These are phyloP conservation scores for Drosophila obscura DNA, from an alignment of 1,140 invertebrate genomes.

Conservation along the genomic window DNA sequence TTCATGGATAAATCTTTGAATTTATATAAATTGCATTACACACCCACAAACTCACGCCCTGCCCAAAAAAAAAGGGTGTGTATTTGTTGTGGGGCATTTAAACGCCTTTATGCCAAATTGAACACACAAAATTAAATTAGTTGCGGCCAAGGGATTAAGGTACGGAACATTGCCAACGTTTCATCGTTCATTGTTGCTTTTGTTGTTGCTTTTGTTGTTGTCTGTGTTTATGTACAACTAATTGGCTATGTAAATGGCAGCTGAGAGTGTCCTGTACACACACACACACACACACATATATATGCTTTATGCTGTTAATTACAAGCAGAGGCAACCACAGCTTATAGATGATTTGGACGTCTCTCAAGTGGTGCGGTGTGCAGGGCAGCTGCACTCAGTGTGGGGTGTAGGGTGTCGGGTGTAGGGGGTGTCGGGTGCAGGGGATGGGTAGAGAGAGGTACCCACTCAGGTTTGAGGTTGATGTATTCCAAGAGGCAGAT, in stretches of 20 bases:
- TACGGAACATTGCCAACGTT: conserved; percentile 57
- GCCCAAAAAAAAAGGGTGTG: too few relatives aligned
- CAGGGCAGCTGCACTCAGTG: neutral
- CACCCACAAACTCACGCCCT: too few relatives aligned
- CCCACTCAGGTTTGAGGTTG: conserved; percentile 14
- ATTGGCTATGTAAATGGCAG: conserved; percentile 81
- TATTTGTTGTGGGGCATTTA: conserved; percentile 47
- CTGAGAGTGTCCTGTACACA: conserved; percentile 26
- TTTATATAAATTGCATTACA: too few relatives aligned
- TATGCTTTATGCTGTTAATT: conserved; percentile 63
- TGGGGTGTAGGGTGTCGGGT: neutral
- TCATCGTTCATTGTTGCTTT: conserved; percentile 35
- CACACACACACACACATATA: conserved; percentile 2
- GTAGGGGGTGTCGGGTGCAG: neutral
- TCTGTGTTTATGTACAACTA: conserved; percentile 76
- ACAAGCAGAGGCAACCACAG: conserved; percentile 64
- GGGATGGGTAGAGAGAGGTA: neutral
- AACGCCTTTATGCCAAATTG: conserved; percentile 79
- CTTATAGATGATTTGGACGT: conserved; percentile 55
- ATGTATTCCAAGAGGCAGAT: conserved; percentile 33
- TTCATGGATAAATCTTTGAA: too few relatives aligned
- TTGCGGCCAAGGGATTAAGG: conserved; percentile 77
- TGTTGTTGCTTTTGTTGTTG: conserved; percentile 31
- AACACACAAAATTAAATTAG: conserved; percentile 80
- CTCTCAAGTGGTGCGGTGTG: conserved; percentile 29